A percentile compares a stretch with the other conserved stretches of the same genome.
These are phyloP conservation scores for Popillia japonica DNA, from an alignment of 1,140 invertebrate genomes.

Conservation along the genomic window DNA sequence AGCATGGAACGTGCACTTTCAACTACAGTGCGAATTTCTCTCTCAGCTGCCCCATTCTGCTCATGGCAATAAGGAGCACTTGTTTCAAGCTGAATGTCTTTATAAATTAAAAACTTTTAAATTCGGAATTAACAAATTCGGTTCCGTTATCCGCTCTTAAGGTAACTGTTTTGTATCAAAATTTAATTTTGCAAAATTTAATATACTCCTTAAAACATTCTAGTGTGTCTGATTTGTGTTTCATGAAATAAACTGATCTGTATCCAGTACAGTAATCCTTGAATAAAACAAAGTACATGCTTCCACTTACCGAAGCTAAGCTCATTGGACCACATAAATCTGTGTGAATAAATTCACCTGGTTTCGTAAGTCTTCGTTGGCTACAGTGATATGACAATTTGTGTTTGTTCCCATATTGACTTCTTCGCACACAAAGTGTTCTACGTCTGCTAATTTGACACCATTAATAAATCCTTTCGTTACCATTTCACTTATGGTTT, in stretches of 20 bases:
- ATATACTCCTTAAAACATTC: slow-evolving; percentile 49
- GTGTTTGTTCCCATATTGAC: background rate
- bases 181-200: slow-evolving; percentile 33
- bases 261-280: slow-evolving; percentile 52
- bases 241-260: slow-evolving; percentile 55
- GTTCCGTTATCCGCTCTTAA: slow-evolving; percentile 53
- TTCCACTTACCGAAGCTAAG: slow-evolving; percentile 47
- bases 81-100: slow-evolving; percentile 45
- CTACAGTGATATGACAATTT: background rate
- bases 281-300: slow-evolving; percentile 51
- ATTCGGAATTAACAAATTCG: slow-evolving; percentile 43
- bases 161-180: slow-evolving; percentile 45
- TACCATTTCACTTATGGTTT: no score
- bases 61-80: slow-evolving; percentile 55
- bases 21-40: slow-evolving; percentile 56
- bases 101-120: slow-evolving; percentile 36
- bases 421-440: no score
- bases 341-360: slow-evolving; percentile 52
- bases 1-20: slow-evolving; percentile 53
- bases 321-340: slow-evolving; percentile 58
- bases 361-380: background rate
- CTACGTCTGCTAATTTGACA: no score
- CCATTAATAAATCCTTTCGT: no score
- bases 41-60: slow-evolving; percentile 58
- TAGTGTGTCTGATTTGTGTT: slow-evolving; percentile 53